phyloP scores from a whole-genome alignment of 2,888 invertebrate species.

The Thymelicus acteon region DNA sequence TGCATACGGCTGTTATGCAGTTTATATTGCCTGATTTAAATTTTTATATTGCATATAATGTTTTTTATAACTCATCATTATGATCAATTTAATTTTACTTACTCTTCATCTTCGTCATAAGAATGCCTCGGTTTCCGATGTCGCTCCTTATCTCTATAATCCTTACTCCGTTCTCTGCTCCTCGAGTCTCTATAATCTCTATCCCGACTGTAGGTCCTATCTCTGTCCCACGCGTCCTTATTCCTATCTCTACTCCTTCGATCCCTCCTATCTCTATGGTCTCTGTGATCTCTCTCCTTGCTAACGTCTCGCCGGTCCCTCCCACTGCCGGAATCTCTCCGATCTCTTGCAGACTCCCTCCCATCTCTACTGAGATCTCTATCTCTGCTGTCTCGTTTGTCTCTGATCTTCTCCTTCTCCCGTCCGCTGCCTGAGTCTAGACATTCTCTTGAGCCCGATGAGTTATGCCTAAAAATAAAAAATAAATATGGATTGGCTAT shows the following conservation, averaged over 20 bases:
- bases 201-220: conserved; percentile 77
- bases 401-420: conserved; percentile 73
- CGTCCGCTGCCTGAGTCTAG: conserved; percentile 80
- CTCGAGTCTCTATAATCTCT: conserved; percentile 72
- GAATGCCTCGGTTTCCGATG: conserved; percentile 86
- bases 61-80: background rate
- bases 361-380: conserved; percentile 71
- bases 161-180: conserved; percentile 77
- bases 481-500: background rate
- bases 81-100: conserved; percentile 54
- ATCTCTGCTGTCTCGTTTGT: conserved; percentile 73
- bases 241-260: conserved; percentile 71
- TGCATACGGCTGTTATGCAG: no score
- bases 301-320: conserved; percentile 72
- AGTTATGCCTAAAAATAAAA: conserved; percentile 66
- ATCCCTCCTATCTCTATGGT: conserved; percentile 64
- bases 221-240: conserved; percentile 71
- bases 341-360: conserved; percentile 65
- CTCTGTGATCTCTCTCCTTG: conserved; percentile 59
- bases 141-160: conserved; percentile 79
- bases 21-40: no score
- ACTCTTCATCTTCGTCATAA: conserved; percentile 90
- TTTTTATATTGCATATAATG: no score
- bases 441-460: conserved; percentile 78
- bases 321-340: conserved; percentile 79